Conservation (phyloP, 2,888 invertebrate genomes). For the Philopedon plagiatum region DNA sequence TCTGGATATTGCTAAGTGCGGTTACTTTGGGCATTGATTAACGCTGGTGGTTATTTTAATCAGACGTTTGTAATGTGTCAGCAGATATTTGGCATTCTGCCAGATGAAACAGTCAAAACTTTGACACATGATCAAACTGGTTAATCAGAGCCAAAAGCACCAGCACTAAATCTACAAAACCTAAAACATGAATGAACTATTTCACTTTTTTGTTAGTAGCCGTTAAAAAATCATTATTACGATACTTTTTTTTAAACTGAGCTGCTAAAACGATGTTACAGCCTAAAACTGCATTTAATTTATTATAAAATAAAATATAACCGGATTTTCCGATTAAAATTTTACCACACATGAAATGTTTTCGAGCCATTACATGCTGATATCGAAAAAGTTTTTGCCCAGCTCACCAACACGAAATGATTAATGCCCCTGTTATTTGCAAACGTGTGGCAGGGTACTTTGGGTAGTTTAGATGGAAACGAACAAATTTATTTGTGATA, state of each 20-base stretch:
- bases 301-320: not conserved
- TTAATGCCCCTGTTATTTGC: slow-evolving; percentile 1
- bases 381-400: slow-evolving; percentile 10
- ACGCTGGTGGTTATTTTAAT: too few relatives aligned
- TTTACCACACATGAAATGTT: slow-evolving; percentile 4
- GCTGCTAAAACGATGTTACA: not conserved
- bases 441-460: not conserved
- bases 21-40: too few relatives aligned
- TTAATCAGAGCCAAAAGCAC: too few relatives aligned
- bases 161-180: too few relatives aligned
- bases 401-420: not conserved
- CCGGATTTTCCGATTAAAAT: not conserved
- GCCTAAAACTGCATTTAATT: not conserved
- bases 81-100: too few relatives aligned
- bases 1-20: too few relatives aligned
- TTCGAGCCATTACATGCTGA: not conserved
- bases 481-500: not conserved
- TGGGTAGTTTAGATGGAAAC: slow-evolving; percentile 3
- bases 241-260: not conserved
- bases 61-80: too few relatives aligned
- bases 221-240: too few relatives aligned
- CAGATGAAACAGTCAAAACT: too few relatives aligned
- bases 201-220: too few relatives aligned
- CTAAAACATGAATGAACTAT: too few relatives aligned
- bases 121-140: too few relatives aligned